Conservation (phyloP, 2,888 invertebrate species). For the Mimas tiliae region DNA sequence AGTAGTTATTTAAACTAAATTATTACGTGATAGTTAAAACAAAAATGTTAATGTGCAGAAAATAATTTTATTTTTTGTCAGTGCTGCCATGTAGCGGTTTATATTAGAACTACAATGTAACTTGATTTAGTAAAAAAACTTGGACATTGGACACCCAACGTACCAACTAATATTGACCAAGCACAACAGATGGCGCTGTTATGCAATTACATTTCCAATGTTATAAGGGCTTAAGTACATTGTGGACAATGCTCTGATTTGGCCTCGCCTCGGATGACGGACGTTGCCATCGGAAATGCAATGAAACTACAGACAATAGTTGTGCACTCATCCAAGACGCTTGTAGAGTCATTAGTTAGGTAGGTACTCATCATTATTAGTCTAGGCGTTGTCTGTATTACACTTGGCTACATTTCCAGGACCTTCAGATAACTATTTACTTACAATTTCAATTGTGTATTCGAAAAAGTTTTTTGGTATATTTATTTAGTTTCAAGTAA, state of each 20-base stretch:
- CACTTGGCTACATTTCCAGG: too few relatives aligned
- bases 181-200: background rate
- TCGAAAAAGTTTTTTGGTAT: too few relatives aligned
- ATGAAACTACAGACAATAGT: background rate
- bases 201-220: background rate
- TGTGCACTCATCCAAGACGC: background rate
- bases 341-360: background rate
- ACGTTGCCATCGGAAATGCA: background rate
- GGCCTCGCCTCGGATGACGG: background rate
- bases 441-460: too few relatives aligned
- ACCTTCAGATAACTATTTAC: too few relatives aligned
- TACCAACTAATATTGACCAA: background rate
- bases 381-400: too few relatives aligned
- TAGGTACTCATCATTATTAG: background rate
- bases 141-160: background rate
- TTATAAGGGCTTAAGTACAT: background rate
- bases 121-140: background rate
- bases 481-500: too few relatives aligned
- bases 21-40: background rate
- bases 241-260: background rate
- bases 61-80: constrained; percentile 33
- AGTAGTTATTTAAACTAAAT: background rate
- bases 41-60: too few relatives aligned
- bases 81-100: constrained; percentile 46
- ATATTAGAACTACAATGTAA: background rate